Base-by-base conservation (phyloP, 30 jellyfish, hydroid and myxozoan species). In the Phacellophora camtschatica region DNA sequence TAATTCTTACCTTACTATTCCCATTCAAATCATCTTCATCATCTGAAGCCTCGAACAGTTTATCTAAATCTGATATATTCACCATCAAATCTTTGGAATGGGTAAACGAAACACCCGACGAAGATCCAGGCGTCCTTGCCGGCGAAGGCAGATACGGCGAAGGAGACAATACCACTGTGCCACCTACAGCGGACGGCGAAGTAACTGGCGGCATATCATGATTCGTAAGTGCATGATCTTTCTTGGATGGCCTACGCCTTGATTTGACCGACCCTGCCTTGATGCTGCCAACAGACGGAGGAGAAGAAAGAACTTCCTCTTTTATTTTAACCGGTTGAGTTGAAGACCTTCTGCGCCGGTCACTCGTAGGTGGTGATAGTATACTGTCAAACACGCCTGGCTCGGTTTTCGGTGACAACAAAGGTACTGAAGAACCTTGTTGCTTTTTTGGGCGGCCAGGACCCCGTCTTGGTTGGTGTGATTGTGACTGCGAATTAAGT, bases 371-470 rank as follows among this genome's bases (percentile, higher is more conserved):
- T 9, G 90, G 90, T 10, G 90, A 79, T n/a, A 79, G n/a, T 16
- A 79, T 79, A 34, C 51, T 79, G 22, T 79, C 90, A 19, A 45
- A 62, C 16, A 79, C 65, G 30, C 25, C 46, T 45, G 34, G 27
- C 4, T 61, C 90, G 13, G 56, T 55, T 30, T 50, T 63, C 1
- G 90, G 90, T 22, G 90, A 79, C 22, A 30, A 64, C 27, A 49
- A 0, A 8, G 90, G 31, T 50, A 4, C 9, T 29, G 61, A 41
- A 0, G 87, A 54, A 54, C 78, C 55, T 20, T 59, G 81, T 18
- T 29, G 84, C 71, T 74, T 82, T 34, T 80, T 82, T 12, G 97
- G 89, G 55, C 94, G 86, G 32, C 96, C 96, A 3, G 90, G 96
- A 8, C 87, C 90, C 27, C 90, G 87, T 42, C 30, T 73, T 5